Evolutionary conservation across 2,797 vertebrate species (phyloP).

Genomic region (Pangasius krempfi): DNA sequence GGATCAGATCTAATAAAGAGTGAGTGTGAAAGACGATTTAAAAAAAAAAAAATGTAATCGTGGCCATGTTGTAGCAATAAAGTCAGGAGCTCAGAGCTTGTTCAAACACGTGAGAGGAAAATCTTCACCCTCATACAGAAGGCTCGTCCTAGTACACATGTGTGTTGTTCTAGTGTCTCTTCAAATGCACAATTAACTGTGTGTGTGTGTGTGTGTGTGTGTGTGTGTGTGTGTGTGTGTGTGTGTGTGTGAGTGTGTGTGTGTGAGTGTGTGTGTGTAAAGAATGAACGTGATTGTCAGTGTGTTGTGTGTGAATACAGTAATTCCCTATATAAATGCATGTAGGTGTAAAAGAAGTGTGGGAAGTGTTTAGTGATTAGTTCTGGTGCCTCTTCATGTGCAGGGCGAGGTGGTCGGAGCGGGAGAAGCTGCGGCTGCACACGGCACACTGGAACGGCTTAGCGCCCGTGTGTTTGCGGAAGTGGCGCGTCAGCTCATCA

Average conservation of each 20-base stretch:
- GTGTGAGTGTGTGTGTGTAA: slow-evolving; percentile 37
- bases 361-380: slow-evolving; percentile 7
- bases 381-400: slow-evolving; percentile 65
- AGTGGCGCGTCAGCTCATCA: slow-evolving; percentile 95
- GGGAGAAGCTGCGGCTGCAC: slow-evolving; percentile 96
- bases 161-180: slow-evolving; percentile 90
- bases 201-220: slow-evolving; percentile 56
- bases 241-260: slow-evolving; percentile 28
- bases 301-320: slow-evolving; percentile 3
- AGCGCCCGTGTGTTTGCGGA: slow-evolving; percentile 96
- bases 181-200: slow-evolving; percentile 90
- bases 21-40: not conserved
- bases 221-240: slow-evolving; percentile 39
- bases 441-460: slow-evolving; percentile 97
- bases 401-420: slow-evolving; percentile 91
- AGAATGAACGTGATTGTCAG: slow-evolving; percentile 38
- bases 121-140: slow-evolving; percentile 47
- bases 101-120: slow-evolving; percentile 60
- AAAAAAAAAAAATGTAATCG: not conserved
- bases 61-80: slow-evolving; percentile 26
- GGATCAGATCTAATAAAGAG: not conserved
- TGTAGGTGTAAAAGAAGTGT: not conserved
- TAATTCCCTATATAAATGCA: slow-evolving; percentile 15
- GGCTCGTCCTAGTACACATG: slow-evolving; percentile 54
- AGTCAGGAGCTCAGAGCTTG: slow-evolving; percentile 65